Evolutionary conservation across 2,888 invertebrate genomes (phyloP), one percentile per base, ranked within the genome.

Genomic region (Papilio elwesi): DNA sequence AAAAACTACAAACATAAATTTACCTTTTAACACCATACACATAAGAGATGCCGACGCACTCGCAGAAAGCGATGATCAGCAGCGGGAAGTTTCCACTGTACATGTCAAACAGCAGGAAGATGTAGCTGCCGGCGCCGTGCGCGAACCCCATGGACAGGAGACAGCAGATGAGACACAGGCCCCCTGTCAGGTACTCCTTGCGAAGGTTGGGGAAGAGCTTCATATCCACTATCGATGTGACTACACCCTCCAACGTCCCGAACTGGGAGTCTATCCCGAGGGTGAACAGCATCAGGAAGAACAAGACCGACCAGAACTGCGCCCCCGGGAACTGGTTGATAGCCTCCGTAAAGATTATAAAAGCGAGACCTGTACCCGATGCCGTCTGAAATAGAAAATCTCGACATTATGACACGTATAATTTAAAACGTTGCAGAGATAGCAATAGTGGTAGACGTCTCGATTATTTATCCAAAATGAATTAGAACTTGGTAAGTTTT

Each of bases 251-350:
- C 26, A 99, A 90, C 0, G 98, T 99, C 0, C 98, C 98, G 85
- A 99, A 99, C 87, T 99, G 99, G 0, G 98, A 99, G 88, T 99
- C 99, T 76, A 99, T 98, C 8, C 99, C 99, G 73, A 99, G 94
- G 0, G 98, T 98, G 87, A 99, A 98, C 51, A 99, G 95, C 99
- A 99, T 99, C 68, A 99, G 94, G 91, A 99, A 99, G 94, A 99
- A 99, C 12, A 99, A 95, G 13, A 99, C 96, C 6, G 98, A 97
- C 99, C 99, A 99, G 85, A 99, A 96, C 81, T 98, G 98, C 0
- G 98, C 98, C 0, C 98, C 98, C 0, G 99, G 98, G 90, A 99
- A 99, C 92, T 99, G 98, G 92, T 98, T 98, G 85, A 99, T 99
- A 9, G 99, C 99, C 90, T 99, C 98, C 0, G 99, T 99, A 94